These are phyloP conservation scores for Lordiphosa mommai DNA, from an alignment of 1,140 invertebrate species.

Conservation along the genomic window DNA sequence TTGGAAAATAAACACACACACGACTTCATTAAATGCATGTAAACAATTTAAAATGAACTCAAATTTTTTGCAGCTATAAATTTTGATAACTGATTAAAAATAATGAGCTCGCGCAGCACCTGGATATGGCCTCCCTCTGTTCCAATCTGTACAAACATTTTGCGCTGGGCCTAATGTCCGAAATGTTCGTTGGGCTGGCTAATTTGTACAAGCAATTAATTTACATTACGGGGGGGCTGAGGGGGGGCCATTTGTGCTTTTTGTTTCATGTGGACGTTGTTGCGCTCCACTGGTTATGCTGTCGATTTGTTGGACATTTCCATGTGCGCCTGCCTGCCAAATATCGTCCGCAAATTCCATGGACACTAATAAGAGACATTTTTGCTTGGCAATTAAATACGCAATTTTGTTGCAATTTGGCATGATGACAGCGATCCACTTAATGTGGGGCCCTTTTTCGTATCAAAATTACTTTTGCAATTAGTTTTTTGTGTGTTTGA, in stretches of 20 bases:
- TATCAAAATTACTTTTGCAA: constrained; percentile 30
- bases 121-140: constrained; percentile 28
- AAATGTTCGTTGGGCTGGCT: constrained; percentile 54
- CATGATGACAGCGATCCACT: constrained; percentile 42
- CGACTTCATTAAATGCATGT: constrained; percentile 57
- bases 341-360: constrained; percentile 32
- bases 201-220: constrained; percentile 75
- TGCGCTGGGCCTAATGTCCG: constrained; percentile 36
- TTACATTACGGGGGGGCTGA: constrained; percentile 44
- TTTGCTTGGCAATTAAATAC: constrained; percentile 32
- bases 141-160: constrained; percentile 4
- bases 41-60: constrained; percentile 55
- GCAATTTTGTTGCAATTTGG: constrained; percentile 39
- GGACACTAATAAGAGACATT: constrained; percentile 17
- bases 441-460: constrained; percentile 18
- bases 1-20: constrained; percentile 9
- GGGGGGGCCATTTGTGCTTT: constrained; percentile 53
- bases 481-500: constrained; percentile 8
- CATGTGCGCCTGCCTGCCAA: constrained; percentile 35
- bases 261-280: constrained; percentile 46
- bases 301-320: background rate
- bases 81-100: constrained; percentile 71
- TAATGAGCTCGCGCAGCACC: constrained; percentile 48
- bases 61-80: constrained; percentile 51
- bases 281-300: constrained; percentile 10